Evolutionary conservation across 2,113 vertebrate genomes (phyloP).

Genomic region (Semicossyphus pulcher): DNA sequence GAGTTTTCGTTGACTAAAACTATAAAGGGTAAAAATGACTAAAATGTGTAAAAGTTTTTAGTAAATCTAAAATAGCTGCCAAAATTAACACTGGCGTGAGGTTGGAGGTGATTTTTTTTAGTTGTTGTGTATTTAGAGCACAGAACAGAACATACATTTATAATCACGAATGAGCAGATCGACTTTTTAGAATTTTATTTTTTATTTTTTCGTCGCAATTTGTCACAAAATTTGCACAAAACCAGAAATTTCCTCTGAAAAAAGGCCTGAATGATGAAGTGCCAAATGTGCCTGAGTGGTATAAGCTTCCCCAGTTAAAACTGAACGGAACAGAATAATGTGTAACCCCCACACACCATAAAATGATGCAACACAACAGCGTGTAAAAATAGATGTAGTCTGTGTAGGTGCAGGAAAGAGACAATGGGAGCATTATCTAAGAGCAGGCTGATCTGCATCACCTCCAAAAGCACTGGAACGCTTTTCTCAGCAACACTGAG

Average conservation of each 20-base stretch:
- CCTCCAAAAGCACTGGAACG: neutral
- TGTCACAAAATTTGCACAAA: neutral
- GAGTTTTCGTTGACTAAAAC: too few species aligned
- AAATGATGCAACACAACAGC: slow-evolving; percentile 38
- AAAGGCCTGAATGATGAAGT: neutral
- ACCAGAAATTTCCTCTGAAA: neutral
- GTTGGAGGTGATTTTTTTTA: too few species aligned
- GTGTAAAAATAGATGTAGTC: slow-evolving; percentile 26
- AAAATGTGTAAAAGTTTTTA: too few species aligned
- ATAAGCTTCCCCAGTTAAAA: neutral
- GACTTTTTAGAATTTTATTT: neutral
- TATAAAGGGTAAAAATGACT: too few species aligned
- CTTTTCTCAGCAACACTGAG: neutral
- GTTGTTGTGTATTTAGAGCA: too few species aligned
- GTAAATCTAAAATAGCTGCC: too few species aligned
- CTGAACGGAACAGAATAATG: neutral
- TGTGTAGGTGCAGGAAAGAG: slow-evolving; percentile 10
- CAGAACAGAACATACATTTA: too few species aligned
- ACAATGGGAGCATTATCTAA: slow-evolving; percentile 25
- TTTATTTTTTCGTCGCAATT: too few species aligned
- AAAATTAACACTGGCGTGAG: too few species aligned
- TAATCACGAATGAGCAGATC: too few species aligned
- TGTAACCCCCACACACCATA: slow-evolving; percentile 22
- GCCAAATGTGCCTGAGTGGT: too few species aligned
- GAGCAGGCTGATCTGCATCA: slow-evolving; percentile 17